These are phyloP conservation scores for Ferdinandea cuprea DNA, from an alignment of 2,888 invertebrate genomes.

Conservation along the genomic window DNA sequence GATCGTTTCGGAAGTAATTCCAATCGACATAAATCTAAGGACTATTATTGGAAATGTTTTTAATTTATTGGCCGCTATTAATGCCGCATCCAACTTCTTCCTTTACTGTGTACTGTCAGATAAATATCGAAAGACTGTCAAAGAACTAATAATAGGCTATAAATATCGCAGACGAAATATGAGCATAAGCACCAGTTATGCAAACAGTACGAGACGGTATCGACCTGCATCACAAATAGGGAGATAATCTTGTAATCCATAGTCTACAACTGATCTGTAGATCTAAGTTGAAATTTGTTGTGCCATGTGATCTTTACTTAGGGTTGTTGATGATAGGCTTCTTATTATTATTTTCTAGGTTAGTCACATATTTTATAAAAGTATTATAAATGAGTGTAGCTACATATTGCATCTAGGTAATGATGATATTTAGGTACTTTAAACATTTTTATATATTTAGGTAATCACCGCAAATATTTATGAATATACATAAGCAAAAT, in stretches of 20 bases:
- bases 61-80: conserved; percentile 88
- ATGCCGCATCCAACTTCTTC: conserved; percentile 90
- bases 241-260: conserved; percentile 12
- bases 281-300: conserved; percentile 40
- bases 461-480: conserved; percentile 13
- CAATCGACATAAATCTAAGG: conserved; percentile 77
- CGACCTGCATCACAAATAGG: conserved; percentile 61
- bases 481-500: conserved; percentile 9
- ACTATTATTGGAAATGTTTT: conserved; percentile 88
- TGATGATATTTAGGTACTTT: conserved; percentile 9
- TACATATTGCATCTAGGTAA: background rate
- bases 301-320: conserved; percentile 69
- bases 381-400: conserved; percentile 43
- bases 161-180: conserved; percentile 77
- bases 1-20: conserved; percentile 78
- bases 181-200: conserved; percentile 79
- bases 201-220: conserved; percentile 75
- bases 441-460: conserved; percentile 37
- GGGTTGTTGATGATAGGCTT: conserved; percentile 39
- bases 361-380: conserved; percentile 39
- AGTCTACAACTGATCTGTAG: background rate
- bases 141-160: conserved; percentile 81
- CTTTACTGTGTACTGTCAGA: conserved; percentile 90
- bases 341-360: conserved; percentile 19
- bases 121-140: conserved; percentile 87